Conservation (phyloP, 2,888 invertebrate genomes). For the Mesorhabditis spiculigera region DNA sequence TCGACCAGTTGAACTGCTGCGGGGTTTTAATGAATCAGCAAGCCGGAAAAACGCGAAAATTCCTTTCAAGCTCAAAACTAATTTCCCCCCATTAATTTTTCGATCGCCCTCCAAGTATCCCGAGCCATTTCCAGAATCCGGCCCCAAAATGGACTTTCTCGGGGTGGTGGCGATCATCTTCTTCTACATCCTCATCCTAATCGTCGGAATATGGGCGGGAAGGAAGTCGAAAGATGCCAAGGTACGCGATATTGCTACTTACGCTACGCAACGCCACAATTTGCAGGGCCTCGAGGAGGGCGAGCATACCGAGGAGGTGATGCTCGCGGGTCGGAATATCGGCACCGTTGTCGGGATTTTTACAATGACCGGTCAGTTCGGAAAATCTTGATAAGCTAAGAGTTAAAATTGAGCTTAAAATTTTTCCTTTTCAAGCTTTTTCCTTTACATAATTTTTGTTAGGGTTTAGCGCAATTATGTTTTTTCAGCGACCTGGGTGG, state of each 20-base stretch:
- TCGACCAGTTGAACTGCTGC: too few species aligned
- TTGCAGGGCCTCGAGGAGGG: constrained; percentile 36
- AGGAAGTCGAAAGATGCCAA: constrained; percentile 72
- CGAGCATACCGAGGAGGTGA: constrained; percentile 87
- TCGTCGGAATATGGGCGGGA: constrained; percentile 94
- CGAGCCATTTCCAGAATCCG: too few species aligned
- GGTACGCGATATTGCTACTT: not conserved
- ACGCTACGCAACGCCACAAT: constrained; percentile 19
- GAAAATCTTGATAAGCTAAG: too few species aligned
- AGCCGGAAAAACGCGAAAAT: too few species aligned
- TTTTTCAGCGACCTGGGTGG: constrained; percentile 90
- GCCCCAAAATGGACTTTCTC: constrained; percentile 26
- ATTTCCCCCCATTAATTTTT: too few species aligned
- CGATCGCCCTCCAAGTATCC: too few species aligned
- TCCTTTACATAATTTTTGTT: too few species aligned
- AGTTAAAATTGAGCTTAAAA: too few species aligned
- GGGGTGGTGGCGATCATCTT: constrained; percentile 89
- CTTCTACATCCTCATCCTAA: constrained; percentile 90
- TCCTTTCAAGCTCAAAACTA: too few species aligned
- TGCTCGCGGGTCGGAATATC: constrained; percentile 95
- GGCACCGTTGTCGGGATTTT: constrained; percentile 92
- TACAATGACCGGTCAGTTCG: constrained; percentile 85
- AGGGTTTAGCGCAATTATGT: too few species aligned
- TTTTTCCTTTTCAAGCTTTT: too few species aligned
- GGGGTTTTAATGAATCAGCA: too few species aligned